These are phyloP conservation scores for Hycleus phaleratus DNA, from an alignment of 1,140 invertebrate genomes.

Conservation along the genomic window DNA sequence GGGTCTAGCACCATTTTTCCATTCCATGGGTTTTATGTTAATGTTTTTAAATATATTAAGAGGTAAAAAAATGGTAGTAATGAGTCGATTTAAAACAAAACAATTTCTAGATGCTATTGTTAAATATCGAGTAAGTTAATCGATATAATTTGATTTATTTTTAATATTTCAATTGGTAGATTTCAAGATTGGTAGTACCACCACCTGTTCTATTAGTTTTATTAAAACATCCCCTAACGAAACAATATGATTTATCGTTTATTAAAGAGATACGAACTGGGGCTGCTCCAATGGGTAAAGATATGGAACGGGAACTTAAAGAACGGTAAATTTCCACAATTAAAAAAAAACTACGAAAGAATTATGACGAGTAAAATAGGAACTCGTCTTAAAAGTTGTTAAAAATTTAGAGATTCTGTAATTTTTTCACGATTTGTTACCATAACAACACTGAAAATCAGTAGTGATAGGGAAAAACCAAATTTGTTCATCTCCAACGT, in stretches of 20 bases:
- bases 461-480: too few relatives aligned
- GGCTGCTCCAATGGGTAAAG: constrained; percentile 45
- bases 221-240: constrained; percentile 35
- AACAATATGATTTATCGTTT: constrained; percentile 43
- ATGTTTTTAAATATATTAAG: constrained; percentile 35
- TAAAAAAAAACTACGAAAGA: not conserved
- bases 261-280: constrained; percentile 43
- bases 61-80: constrained; percentile 34
- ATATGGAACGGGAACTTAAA: constrained; percentile 32
- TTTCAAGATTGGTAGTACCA: constrained; percentile 32
- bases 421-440: too few relatives aligned
- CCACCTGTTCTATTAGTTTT: constrained; percentile 35
- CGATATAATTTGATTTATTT: not conserved
- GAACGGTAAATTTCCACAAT: constrained; percentile 12
- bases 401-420: too few relatives aligned
- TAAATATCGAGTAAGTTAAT: constrained; percentile 30
- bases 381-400: too few relatives aligned
- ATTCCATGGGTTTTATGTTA: constrained; percentile 39
- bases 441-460: too few relatives aligned
- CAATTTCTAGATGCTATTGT: constrained; percentile 32
- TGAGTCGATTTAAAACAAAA: constrained; percentile 35
- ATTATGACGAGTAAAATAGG: too few relatives aligned
- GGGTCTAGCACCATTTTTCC: constrained; percentile 39
- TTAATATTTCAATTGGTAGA: constrained; percentile 12
- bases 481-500: too few relatives aligned